Evolutionary conservation across 2,888 invertebrate genomes (phyloP), one percentile per base, ranked within the genome.

Genomic region (Eucriotettix oculatus): DNA sequence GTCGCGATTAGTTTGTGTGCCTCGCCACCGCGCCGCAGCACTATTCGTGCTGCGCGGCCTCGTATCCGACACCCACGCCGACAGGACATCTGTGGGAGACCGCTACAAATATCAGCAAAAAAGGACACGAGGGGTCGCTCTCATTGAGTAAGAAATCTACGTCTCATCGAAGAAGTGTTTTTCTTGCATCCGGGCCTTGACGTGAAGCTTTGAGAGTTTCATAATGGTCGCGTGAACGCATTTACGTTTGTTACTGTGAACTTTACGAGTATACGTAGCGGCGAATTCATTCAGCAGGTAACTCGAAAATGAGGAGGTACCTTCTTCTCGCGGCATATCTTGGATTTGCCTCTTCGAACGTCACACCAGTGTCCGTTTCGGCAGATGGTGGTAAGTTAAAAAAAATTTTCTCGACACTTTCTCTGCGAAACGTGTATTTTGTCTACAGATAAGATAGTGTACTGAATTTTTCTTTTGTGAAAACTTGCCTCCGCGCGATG

Each of bases 361-460:
- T 62, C 63, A 64, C 64, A 57, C 57, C 62, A 54, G 64, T 62
- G 56, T 59, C 64, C 56, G 29, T 48, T 48, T 58, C 61, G 59
- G 59, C 62, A 62, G 64, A 64, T 64, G 64, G 64, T 60, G 64
- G 64, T 64, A 59, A 63, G 60, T 48, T 29, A 29, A 29, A 29
- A 29, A 29, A 29, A 29, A 29, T 5, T n/a, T 29, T 29, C 29
- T 29, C 29, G 3, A 29, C 3, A 29, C 29, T 29, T 29, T 29
- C 29, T 29, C 29, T 29, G 29, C 29, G 29, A 29, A 29, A 29
- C 29, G 29, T 29, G 29, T 29, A 29, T 7, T 7, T 29, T 29
- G 29, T 29, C 29, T 29, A 29, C 29, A 29, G 29, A 29, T 29
- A 29, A 29, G 29, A 29, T 29, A 29, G 29, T 29, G 29, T 29